Conservation (phyloP, 2,888 invertebrate genomes). For the Embidobia sp. region DNA sequence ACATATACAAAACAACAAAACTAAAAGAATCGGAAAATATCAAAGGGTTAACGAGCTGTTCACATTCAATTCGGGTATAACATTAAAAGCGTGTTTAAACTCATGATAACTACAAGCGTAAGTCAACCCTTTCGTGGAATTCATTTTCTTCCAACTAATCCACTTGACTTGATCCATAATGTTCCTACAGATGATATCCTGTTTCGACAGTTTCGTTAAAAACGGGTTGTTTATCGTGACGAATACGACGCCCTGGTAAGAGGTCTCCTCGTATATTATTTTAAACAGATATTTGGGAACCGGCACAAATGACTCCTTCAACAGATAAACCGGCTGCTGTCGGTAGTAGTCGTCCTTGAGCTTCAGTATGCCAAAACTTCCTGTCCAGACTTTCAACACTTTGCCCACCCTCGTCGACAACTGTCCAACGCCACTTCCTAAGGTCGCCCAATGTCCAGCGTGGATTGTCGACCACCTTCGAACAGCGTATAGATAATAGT, state of each 20-base stretch:
- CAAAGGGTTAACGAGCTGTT: slow-evolving; percentile 2
- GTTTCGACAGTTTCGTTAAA: background rate
- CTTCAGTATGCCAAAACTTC: slow-evolving; percentile 41
- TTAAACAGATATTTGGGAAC: slow-evolving; percentile 47
- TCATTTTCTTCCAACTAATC: slow-evolving; percentile 14
- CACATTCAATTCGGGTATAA: slow-evolving; percentile 26
- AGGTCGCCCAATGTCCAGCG: slow-evolving; percentile 41
- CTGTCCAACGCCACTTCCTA: slow-evolving; percentile 33
- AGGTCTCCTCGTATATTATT: slow-evolving; percentile 17
- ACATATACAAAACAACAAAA: too few relatives aligned
- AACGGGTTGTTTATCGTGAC: slow-evolving; percentile 47
- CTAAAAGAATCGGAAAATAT: too few relatives aligned
- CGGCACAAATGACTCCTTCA: background rate
- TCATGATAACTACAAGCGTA: slow-evolving; percentile 38
- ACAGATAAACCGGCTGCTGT: slow-evolving; percentile 16
- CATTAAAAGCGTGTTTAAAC: slow-evolving; percentile 10
- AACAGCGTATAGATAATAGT: slow-evolving; percentile 47
- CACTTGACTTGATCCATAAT: slow-evolving; percentile 23
- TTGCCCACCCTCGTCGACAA: background rate
- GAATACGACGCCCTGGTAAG: slow-evolving; percentile 11
- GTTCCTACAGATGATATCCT: slow-evolving; percentile 26
- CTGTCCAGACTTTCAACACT: slow-evolving; percentile 44
- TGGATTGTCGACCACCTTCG: slow-evolving; percentile 59
- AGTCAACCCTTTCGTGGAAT: slow-evolving; percentile 15
- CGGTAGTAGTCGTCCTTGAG: background rate